phyloP scores from a whole-genome alignment of 1,140 invertebrate genomes.

The Brachionus calyciflorus region DNA sequence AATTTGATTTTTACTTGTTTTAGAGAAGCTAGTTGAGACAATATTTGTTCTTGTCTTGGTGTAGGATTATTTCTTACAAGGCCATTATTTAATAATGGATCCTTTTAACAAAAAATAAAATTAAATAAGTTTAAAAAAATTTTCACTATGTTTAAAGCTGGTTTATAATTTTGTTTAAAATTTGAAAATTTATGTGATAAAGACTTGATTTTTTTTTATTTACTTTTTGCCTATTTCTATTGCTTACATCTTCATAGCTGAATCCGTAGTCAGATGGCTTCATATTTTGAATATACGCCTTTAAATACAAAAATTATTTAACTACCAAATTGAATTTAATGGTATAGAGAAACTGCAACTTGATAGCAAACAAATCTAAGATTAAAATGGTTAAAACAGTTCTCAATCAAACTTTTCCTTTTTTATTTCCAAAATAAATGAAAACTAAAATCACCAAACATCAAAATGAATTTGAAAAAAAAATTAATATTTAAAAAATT shows the following conservation, averaged over 20 bases:
- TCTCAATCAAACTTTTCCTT: too few relatives aligned
- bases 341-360: neutral
- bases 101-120: constrained; percentile 49
- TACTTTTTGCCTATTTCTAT: neutral
- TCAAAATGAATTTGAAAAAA: too few relatives aligned
- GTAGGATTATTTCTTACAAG: constrained; percentile 57
- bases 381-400: too few relatives aligned
- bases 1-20: constrained; percentile 51
- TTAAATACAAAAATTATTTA: neutral
- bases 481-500: too few relatives aligned
- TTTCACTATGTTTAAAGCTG: too few relatives aligned
- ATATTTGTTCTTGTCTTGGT: constrained; percentile 55
- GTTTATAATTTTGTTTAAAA: too few relatives aligned
- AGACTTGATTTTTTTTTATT: too few relatives aligned
- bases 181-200: too few relatives aligned
- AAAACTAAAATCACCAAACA: too few relatives aligned
- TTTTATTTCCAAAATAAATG: too few relatives aligned
- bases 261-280: neutral
- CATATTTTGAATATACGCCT: constrained; percentile 32
- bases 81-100: constrained; percentile 55
- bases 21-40: constrained; percentile 56
- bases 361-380: too few relatives aligned
- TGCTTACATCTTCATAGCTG: neutral
- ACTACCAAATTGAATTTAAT: neutral
- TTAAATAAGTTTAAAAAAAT: neutral